A percentile compares a stretch with the other conserved stretches of the same genome.
Evolutionary conservation across 2,113 vertebrate species (phyloP).

Genomic region (Ciconia stormi): DNA sequence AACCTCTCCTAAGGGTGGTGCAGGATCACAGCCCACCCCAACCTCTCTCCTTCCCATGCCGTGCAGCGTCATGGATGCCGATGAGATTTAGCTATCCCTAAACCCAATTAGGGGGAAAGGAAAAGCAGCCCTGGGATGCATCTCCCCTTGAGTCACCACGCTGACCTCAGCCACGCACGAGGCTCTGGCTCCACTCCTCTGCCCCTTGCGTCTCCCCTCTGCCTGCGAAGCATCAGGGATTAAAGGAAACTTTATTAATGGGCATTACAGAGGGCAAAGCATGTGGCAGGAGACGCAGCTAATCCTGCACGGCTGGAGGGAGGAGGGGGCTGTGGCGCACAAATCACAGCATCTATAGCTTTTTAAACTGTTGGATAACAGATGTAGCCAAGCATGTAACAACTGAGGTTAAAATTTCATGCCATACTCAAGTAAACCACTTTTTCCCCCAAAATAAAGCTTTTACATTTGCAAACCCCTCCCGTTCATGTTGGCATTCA

Average conservation of each 20-base stretch:
- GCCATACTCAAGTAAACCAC: background rate
- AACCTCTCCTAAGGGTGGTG: background rate
- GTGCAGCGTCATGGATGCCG: rapidly evolving
- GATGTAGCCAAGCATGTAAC: background rate
- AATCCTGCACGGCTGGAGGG: background rate
- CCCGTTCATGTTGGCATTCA: background rate
- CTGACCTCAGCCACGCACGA: background rate
- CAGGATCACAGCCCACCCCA: background rate
- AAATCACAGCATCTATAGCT: background rate
- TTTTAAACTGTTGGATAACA: background rate
- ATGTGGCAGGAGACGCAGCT: background rate
- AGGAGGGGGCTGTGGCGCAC: background rate
- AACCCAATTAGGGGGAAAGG: background rate
- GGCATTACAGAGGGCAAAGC: background rate
- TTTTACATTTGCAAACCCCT: background rate
- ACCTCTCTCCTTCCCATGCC: background rate
- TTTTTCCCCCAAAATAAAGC: background rate
- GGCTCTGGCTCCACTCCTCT: background rate
- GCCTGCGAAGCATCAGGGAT: background rate
- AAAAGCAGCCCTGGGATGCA: background rate
- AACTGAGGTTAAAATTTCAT: background rate
- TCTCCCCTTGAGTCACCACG: background rate
- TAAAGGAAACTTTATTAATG: background rate
- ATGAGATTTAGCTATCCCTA: background rate
- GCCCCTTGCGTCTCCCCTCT: rapidly evolving